These are phyloP conservation scores for Chirona hameri DNA, from an alignment of 2,888 invertebrate genomes.

Conservation along the genomic window DNA sequence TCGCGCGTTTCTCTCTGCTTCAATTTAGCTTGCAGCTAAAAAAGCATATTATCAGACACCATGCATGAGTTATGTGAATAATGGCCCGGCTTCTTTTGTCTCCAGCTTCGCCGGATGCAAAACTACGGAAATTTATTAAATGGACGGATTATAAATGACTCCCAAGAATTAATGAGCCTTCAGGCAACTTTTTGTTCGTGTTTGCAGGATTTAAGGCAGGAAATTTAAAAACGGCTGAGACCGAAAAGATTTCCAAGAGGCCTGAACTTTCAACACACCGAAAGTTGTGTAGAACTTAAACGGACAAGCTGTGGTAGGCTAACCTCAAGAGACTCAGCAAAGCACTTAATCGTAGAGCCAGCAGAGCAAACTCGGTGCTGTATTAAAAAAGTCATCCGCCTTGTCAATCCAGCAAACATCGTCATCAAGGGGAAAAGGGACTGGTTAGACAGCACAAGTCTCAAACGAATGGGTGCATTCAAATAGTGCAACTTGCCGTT, in stretches of 20 bases:
- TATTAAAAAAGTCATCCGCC: too few relatives aligned
- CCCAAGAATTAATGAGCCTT: slow-evolving; percentile 6
- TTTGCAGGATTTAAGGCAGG: background rate
- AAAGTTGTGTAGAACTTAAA: background rate
- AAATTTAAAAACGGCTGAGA: background rate
- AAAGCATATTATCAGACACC: slow-evolving; percentile 26
- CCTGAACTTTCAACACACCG: background rate
- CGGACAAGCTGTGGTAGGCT: too few relatives aligned
- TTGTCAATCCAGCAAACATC: too few relatives aligned
- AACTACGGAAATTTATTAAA: slow-evolving; percentile 28
- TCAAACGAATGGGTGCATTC: too few relatives aligned
- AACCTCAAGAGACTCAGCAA: too few relatives aligned
- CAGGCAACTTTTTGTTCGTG: background rate
- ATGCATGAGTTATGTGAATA: slow-evolving; percentile 28
- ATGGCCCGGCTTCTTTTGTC: background rate
- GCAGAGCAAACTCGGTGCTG: too few relatives aligned
- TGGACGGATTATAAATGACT: slow-evolving; percentile 12
- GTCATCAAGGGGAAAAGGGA: too few relatives aligned
- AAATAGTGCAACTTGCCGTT: too few relatives aligned
- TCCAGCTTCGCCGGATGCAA: background rate
- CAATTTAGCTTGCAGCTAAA: slow-evolving; percentile 26
- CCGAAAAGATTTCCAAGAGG: background rate
- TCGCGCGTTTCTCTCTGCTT: slow-evolving; percentile 6
- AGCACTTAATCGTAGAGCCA: too few relatives aligned
- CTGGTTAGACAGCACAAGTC: too few relatives aligned